Evolutionary conservation across 2,113 vertebrate species (phyloP), one percentile per base, ranked within the genome.

Genomic region (Vireo altiloquus): DNA sequence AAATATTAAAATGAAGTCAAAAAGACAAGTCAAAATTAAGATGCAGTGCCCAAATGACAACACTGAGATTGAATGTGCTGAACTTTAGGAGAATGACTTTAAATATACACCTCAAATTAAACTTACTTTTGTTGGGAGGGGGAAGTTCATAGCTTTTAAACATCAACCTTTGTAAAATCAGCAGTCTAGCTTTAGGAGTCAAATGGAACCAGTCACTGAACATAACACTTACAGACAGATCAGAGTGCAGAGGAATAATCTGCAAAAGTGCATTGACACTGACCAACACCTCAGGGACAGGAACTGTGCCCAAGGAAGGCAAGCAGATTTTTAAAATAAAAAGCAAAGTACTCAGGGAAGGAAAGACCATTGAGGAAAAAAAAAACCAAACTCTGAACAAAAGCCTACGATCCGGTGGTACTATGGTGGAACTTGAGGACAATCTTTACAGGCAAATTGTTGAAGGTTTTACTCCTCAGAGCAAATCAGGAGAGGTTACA

Each of bases 281-380:
- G 33, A 82, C 14, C 31, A 71, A 13, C 18, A 50, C 16, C 47
- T 70, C 47, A 59, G 19, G 65, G 88, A 63, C 33, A 71, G 28
- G 16, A 44, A 42, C 24, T 0, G 0, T 20, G 23, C 37, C 17
- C 11, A 3, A 72, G 4, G 30, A 70, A 82, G 37, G 40, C 19
- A 61, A 89, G 40, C 7, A 42, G 33, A 50, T 47, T 20, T 71
- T 50, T 19, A 61, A 65, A 91, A 61, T 13, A 40, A 89, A 92
- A 87, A 57, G 10, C 10, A 28, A 42, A 82, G 20, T 23, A 42
- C 13, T 75, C 47, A 56, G 24, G 24, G 11, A 35, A 54, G 27
- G 42, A n/a, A 75, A 82, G 35, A 33, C 5, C 44, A 80, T 9
- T 12, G 17, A 46, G 30, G 24, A 44, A 33, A 69, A 81, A 46